Conservation (phyloP, 2,113 vertebrate genomes). For the Arvicanthis niloticus region DNA sequence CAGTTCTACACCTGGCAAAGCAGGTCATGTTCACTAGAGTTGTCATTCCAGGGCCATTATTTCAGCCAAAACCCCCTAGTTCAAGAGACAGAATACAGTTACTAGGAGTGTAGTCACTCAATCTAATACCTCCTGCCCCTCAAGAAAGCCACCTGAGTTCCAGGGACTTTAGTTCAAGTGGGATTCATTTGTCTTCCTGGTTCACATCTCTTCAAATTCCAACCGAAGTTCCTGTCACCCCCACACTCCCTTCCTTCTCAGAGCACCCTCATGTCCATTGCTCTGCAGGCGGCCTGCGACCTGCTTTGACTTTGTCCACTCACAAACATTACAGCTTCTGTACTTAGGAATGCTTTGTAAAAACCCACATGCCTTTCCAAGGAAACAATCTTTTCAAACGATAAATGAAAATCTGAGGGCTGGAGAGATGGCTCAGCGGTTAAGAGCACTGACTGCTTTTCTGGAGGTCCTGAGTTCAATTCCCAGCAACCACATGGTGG, state of each 20-base stretch:
- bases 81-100: not conserved
- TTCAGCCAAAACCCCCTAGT: not conserved
- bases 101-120: not conserved
- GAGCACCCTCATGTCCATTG: not conserved
- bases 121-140: not conserved
- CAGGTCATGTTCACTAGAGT: not conserved
- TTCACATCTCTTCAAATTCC: not conserved
- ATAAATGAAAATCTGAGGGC: not conserved
- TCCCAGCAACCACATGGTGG: too few relatives aligned
- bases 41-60: not conserved
- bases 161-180: not conserved
- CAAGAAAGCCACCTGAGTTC: not conserved
- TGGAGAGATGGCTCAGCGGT: too few relatives aligned
- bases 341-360: not conserved
- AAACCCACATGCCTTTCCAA: not conserved
- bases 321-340: not conserved
- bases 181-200: not conserved
- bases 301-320: not conserved
- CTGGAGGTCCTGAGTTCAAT: too few relatives aligned
- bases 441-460: too few relatives aligned
- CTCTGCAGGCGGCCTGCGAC: not conserved
- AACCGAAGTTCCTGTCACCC: not conserved
- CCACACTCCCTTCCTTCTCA: not conserved
- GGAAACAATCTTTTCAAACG: not conserved
- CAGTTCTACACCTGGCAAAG: not conserved